Evolutionary conservation across 1,140 invertebrate genomes (phyloP), one percentile per base, ranked within the genome.

Genomic region (Oscheius sp.): DNA sequence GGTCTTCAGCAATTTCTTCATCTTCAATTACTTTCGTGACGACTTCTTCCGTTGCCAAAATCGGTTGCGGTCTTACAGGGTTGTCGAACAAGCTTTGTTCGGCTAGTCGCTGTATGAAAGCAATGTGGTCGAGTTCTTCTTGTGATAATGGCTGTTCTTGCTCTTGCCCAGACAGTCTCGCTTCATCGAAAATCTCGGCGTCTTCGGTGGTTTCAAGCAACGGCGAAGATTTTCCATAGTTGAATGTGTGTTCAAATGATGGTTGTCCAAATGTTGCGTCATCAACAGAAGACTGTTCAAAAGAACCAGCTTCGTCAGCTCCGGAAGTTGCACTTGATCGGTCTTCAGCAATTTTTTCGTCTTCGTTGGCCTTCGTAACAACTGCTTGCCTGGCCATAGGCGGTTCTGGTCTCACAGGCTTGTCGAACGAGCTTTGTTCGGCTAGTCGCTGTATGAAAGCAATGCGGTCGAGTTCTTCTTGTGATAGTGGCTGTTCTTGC

Each of bases 391-490:
- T 34, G 3, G 31, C 32, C 10, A 20, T 26, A 4, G 49, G 49
- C 7, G 49, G 7, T 55, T 7, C 4, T 23, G 49, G 49, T 26
- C 49, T 7, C 7, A 23, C 49, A 23, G 49, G 49, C 49, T 55
- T 63, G 10, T 63, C 61, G 31, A 63, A 63, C 15, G 61, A 63
- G 35, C 1, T 36, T 64, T 74, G 59, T 15, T 31, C 29, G 20
- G 75, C 75, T 52, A 76, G 32, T 49, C 69, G 64, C 29, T 74
- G n/a, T 2, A 76, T 68, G 42, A 31, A 58, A 15, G 64, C 45
- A 52, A 76, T 76, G 26, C 75, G 75, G 4, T 75, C 75, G 4
- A 75, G 45, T 35, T 75, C 73, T 52, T 73, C 68, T 52, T 63
- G 36, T 23, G 73, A 73, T 4, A 75, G 28, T 23, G 59, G 36